Evolutionary conservation across 2,797 vertebrate species (phyloP), one percentile per base, ranked within the genome.

Genomic region (Pogoniulus pusillus): DNA sequence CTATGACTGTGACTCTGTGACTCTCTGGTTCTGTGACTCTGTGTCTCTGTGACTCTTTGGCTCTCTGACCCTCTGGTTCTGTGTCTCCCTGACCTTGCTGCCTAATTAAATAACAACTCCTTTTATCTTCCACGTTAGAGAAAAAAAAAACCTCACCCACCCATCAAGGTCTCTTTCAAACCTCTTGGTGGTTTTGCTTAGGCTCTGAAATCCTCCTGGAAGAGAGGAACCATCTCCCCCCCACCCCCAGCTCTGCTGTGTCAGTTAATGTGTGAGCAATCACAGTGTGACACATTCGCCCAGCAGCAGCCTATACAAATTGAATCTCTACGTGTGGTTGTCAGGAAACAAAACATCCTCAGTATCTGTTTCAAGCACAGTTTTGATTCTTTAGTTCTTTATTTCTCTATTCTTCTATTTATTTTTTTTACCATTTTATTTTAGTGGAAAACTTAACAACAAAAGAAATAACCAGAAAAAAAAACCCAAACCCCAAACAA

Each of bases 341-440:
- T 95, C 93, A 95, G 94, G 94, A 95, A 91, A 94, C 92, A 93
- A 92, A 95, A 93, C 82, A 58, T 6, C 81, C 91, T 95, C 87
- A 0, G 88, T 86, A 88, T 87, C 85, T 71, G 55, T 90, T 94
- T 92, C 93, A 93, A 92, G 86, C 62, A 82, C 85, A 76, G 37
- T 90, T 92, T 74, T 77, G 89, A 88, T 83, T 87, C 22, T 47
- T 22, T 47, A 10, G 47, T 10, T 23, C 7, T 47, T 22, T 47
- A 10, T 47, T 10, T 23, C 7, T 47, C 6, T 12, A 12, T 47
- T 45, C 20, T 45, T 22, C 23, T 47, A 23, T 27, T 85, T 83
- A 47, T 47, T 23, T 23, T 47, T 47, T 23, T n/a, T n/a, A n/a
- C n/a, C n/a, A n/a, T n/a, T 43, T 43, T 17, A 37, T 37, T 37